Evolutionary conservation across 2,797 vertebrate genomes (phyloP).

Genomic region (Pachyuromys duprasi): DNA sequence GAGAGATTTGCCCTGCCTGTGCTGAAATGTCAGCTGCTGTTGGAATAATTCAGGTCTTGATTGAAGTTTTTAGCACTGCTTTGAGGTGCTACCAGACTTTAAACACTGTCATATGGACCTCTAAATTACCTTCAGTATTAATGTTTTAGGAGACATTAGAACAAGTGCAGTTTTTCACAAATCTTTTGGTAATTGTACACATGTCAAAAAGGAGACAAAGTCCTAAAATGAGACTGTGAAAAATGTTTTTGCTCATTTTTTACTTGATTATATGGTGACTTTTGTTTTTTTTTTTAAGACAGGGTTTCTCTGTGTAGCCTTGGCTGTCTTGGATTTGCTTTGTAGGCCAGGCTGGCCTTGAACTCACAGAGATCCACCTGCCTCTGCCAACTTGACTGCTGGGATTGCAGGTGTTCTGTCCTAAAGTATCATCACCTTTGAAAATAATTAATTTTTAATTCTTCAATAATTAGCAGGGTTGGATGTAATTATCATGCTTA

Average conservation of each 20-base stretch:
- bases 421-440: background rate
- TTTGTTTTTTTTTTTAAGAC: too few species aligned
- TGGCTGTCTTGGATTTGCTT: too few species aligned
- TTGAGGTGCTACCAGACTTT: background rate
- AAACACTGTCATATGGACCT: background rate
- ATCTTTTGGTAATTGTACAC: background rate
- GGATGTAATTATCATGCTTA: background rate
- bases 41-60: background rate
- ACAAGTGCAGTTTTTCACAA: background rate
- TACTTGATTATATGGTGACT: background rate
- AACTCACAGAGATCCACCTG: too few species aligned
- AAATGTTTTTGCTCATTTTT: background rate
- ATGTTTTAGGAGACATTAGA: background rate
- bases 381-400: too few species aligned
- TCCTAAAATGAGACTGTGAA: background rate
- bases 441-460: constrained; percentile 3
- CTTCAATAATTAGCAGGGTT: background rate
- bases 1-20: background rate
- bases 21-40: background rate
- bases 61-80: background rate
- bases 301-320: too few species aligned
- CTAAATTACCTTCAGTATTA: background rate
- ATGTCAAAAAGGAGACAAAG: background rate
- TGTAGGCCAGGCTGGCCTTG: too few species aligned
- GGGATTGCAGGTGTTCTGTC: too few species aligned